A percentile compares a stretch with the other conserved stretches of the same genome.
Conservation (phyloP, 2,888 invertebrate genomes). For the Liodrosophila aerea region DNA sequence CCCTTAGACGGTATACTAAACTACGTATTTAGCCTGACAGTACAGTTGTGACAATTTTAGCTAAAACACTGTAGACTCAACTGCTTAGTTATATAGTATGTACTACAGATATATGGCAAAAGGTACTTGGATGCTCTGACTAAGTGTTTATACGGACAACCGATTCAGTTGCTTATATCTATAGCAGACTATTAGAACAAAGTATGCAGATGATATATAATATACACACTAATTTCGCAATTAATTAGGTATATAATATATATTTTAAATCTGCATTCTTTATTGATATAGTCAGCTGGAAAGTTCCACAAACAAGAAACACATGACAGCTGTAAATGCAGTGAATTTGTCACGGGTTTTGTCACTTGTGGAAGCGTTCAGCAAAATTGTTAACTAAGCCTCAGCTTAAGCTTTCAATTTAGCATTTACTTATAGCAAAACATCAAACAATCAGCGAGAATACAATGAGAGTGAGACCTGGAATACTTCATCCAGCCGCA, state of each 20-base stretch:
- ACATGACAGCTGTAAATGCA: conserved; percentile 15
- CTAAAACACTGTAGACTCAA: conserved; percentile 17
- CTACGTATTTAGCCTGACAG: conserved; percentile 2
- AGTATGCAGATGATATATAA: conserved; percentile 17
- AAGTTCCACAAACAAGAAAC: conserved; percentile 35
- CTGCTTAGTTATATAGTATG: conserved; percentile 18
- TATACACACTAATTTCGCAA: no score
- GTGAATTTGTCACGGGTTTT: not conserved
- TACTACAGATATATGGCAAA: conserved; percentile 52
- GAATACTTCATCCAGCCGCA: conserved; percentile 12
- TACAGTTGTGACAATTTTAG: conserved; percentile 17
- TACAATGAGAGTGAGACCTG: conserved; percentile 23
- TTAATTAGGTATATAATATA: not conserved
- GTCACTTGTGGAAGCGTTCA: no score
- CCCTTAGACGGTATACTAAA: conserved; percentile 21
- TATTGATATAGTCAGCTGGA: conserved; percentile 18
- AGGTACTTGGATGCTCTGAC: conserved; percentile 64
- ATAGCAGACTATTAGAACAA: conserved; percentile 17
- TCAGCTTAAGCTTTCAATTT: no score
- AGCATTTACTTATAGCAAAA: not conserved
- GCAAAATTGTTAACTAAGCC: no score
- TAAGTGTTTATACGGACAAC: conserved; percentile 58
- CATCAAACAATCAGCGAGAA: no score
- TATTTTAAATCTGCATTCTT: conserved; percentile 33
- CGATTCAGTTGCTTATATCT: conserved; percentile 39